Conservation (phyloP, 1,140 invertebrate genomes). For the Monomorium pharaonis region DNA sequence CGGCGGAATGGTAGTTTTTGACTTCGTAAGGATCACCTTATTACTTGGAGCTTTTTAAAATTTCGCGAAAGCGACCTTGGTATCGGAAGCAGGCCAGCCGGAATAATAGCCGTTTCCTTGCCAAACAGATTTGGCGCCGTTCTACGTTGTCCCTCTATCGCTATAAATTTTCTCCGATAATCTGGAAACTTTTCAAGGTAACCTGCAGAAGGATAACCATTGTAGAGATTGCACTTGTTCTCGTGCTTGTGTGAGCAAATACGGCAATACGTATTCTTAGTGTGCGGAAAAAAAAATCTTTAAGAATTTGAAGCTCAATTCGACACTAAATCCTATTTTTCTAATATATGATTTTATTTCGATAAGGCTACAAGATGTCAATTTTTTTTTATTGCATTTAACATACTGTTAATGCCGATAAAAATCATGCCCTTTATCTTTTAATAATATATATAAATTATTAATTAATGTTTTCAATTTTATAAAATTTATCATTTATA, state of each 20-base stretch:
- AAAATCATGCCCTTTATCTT: background rate
- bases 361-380: background rate
- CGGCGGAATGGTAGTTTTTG: background rate
- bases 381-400: background rate
- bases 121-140: constrained; percentile 71
- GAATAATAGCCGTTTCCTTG: constrained; percentile 63
- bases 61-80: constrained; percentile 61
- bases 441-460: background rate
- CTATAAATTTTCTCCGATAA: constrained; percentile 68
- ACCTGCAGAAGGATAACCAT: constrained; percentile 47
- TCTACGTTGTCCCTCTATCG: constrained; percentile 34
- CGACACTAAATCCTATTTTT: background rate
- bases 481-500: background rate
- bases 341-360: background rate
- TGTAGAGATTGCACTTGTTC: constrained; percentile 40
- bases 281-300: background rate
- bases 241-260: constrained; percentile 50
- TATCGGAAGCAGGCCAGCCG: background rate
- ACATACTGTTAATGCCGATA: background rate
- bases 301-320: background rate
- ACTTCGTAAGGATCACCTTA: background rate
- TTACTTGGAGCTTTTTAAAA: constrained; percentile 36
- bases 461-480: no score
- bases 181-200: constrained; percentile 67
- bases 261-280: constrained; percentile 41